Evolutionary conservation across 2,113 vertebrate genomes (phyloP), one percentile per base, ranked within the genome.

Genomic region (Picathartes gymnocephalus): DNA sequence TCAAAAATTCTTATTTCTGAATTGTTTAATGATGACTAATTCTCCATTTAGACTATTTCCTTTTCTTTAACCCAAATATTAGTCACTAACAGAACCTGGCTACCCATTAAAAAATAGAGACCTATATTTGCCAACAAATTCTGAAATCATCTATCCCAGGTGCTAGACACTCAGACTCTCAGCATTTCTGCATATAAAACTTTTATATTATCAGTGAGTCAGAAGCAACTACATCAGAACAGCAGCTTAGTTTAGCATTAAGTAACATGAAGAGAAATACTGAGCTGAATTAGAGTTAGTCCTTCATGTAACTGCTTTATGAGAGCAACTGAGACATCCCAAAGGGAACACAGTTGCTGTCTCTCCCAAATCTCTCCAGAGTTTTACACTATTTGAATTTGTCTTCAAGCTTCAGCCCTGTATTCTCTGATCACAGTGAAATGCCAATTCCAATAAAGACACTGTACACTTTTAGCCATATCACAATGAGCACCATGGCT

Each of bases 11-110:
- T 72, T 61, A 50, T 72, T 87, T 91, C 70, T 77, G 48, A 71
- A 33, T 64, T 82, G n/a, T 61, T 88, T 90, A 68, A 74, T 62
- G 76, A 72, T 89, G 88, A 93, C n/a, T 95, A 89, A 87, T 44
- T 88, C 57, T 87, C 61, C 53, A 72, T n/a, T 88, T 78, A 78
- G 48, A 91, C 35, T 1, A 71, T 69, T 91, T 86, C 44, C 35
- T 68, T 64, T 64, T 74, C 47, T 88, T 93, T 89, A 81, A 74
- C 19, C 53, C 37, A 87, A 73, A 86, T 71, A 79, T 69, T 72
- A n/a, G 22, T 91, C 40, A 71, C 37, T 79, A 68, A 56, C 5
- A 81, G 17, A 84, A 74, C 21, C 20, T 56, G 37, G 51, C 11
- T 90, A 48, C 48, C 44, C 25, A 81, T 79, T 79, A 74, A 90